Conservation (phyloP, 1,140 invertebrate species). For the Aphis craccivora region DNA sequence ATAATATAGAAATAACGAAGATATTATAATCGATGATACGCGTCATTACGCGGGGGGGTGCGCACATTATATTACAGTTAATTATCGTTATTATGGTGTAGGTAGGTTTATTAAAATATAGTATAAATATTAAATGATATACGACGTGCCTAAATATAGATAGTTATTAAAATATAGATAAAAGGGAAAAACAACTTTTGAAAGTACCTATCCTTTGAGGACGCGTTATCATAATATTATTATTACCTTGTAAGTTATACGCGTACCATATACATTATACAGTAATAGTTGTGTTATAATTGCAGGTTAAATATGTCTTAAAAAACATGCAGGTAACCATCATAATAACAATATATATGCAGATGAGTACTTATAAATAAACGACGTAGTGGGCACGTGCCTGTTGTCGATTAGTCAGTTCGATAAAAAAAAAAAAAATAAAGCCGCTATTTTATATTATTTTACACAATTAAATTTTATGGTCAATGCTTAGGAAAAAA, state of each 20-base stretch:
- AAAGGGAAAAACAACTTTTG: neutral
- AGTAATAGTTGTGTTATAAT: neutral
- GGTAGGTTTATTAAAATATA: neutral
- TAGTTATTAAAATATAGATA: neutral
- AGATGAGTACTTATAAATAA: neutral
- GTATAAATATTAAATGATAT: too few relatives aligned
- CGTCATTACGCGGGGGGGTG: neutral
- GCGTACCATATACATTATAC: neutral
- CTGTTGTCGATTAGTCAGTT: neutral
- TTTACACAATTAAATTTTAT: neutral
- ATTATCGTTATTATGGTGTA: neutral
- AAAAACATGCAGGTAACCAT: neutral
- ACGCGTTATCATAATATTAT: neutral
- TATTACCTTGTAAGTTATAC: neutral
- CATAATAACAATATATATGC: neutral
- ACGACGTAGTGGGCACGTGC: too few relatives aligned
- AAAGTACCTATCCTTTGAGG: neutral
- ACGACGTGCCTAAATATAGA: too few relatives aligned
- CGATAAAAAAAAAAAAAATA: neutral
- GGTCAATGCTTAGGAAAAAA: neutral
- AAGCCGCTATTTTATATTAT: neutral
- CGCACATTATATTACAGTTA: neutral
- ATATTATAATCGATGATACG: neutral
- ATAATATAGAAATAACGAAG: neutral
- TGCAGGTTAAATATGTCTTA: neutral